These are phyloP conservation scores for Dicyrtoma fusca DNA, from an alignment of 2,888 invertebrate genomes.

Conservation along the genomic window DNA sequence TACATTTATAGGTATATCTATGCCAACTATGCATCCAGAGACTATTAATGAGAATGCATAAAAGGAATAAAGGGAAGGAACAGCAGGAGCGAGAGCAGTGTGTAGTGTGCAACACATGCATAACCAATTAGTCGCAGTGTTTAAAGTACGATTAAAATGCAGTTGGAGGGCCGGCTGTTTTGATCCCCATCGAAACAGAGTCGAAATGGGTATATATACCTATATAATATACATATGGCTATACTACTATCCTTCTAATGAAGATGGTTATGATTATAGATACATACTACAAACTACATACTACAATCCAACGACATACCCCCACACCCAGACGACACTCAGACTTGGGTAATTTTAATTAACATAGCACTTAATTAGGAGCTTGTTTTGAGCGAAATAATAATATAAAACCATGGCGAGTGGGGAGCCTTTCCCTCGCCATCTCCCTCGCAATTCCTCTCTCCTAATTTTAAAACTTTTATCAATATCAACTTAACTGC, in stretches of 20 bases:
- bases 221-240: too few relatives aligned
- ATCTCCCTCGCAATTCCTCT: neutral
- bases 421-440: neutral
- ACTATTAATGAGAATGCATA: neutral
- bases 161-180: slow-evolving; percentile 17
- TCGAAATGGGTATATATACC: too few relatives aligned
- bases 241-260: too few relatives aligned
- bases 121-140: slow-evolving; percentile 8
- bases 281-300: too few relatives aligned
- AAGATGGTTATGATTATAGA: too few relatives aligned
- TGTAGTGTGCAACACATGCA: slow-evolving; percentile 9
- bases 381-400: too few relatives aligned
- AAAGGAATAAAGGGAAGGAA: neutral
- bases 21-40: neutral
- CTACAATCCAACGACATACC: too few relatives aligned
- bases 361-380: too few relatives aligned
- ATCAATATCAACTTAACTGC: too few relatives aligned
- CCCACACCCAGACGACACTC: too few relatives aligned
- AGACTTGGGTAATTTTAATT: too few relatives aligned
- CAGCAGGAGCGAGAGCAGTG: neutral
- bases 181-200: neutral
- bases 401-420: too few relatives aligned
- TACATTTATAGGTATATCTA: neutral
- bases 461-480: neutral
- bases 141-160: slow-evolving; percentile 17